A percentile compares a stretch with the other conserved stretches of the same genome.
Evolutionary conservation across 2,113 vertebrate species (phyloP).

Genomic region (Baryphthengus martii): DNA sequence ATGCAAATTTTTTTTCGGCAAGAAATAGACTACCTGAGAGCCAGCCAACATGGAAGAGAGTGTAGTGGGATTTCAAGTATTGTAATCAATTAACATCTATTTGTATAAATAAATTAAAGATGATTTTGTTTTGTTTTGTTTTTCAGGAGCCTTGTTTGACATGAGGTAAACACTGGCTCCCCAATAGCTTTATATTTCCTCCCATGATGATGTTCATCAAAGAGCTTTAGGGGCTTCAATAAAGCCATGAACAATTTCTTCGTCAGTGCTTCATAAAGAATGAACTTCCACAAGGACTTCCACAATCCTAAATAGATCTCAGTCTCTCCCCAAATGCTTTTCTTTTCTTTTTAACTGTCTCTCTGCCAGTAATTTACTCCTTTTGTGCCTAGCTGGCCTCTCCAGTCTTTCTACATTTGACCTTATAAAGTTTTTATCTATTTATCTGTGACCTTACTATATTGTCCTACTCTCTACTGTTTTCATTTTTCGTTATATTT

Average conservation of each 20-base stretch:
- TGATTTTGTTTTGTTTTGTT: not conserved
- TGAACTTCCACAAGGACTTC: not conserved
- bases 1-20: not conserved
- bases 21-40: not conserved
- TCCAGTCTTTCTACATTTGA: not conserved
- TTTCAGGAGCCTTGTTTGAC: not conserved
- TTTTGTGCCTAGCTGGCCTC: not conserved
- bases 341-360: not conserved
- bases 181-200: not conserved
- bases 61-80: not conserved
- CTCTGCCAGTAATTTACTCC: not conserved
- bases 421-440: not conserved
- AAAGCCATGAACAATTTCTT: not conserved
- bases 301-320: not conserved
- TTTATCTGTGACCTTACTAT: not conserved
- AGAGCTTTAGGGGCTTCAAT: not conserved
- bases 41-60: not conserved
- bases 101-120: not conserved
- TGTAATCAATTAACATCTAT: not conserved
- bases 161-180: not conserved
- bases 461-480: not conserved
- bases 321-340: not conserved
- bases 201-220: not conserved
- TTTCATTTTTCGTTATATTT: not conserved
- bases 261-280: not conserved